These are phyloP conservation scores for Pipistrellus kuhlii DNA, from an alignment of 2,797 vertebrate species.

Conservation along the genomic window DNA sequence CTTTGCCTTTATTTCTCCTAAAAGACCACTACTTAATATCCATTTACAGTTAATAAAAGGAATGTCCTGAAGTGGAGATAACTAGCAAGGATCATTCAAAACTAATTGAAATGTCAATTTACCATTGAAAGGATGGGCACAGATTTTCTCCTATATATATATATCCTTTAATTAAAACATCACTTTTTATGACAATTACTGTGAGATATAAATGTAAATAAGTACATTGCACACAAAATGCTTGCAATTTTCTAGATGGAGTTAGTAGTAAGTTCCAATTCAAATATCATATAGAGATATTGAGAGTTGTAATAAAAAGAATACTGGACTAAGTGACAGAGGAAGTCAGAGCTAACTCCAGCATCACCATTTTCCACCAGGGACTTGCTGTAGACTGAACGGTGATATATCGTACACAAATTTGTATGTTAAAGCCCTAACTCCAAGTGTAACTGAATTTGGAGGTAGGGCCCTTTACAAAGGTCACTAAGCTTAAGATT, in stretches of 20 bases:
- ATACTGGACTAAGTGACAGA: neutral
- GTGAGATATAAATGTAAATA: neutral
- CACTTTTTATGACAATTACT: neutral
- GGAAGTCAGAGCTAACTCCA: neutral
- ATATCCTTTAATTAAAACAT: neutral
- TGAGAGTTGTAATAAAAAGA: neutral
- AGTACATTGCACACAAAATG: neutral
- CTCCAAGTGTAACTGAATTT: neutral
- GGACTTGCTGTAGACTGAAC: neutral
- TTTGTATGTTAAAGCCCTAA: neutral
- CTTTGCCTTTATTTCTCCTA: conserved; percentile 4
- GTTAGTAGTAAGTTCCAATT: neutral
- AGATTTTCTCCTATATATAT: neutral
- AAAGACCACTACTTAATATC: neutral
- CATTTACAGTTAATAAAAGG: neutral
- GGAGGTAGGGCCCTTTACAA: neutral
- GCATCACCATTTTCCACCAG: neutral
- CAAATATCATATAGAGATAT: neutral
- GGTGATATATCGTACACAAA: neutral
- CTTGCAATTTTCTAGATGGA: neutral
- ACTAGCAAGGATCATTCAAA: neutral
- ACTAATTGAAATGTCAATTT: neutral
- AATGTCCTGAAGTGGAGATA: neutral
- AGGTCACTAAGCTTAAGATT: neutral
- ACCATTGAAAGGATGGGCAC: neutral